These are phyloP conservation scores for Patiria miniata DNA, from an alignment of 35 echinoderm and acorn worm species.

Conservation along the genomic window DNA sequence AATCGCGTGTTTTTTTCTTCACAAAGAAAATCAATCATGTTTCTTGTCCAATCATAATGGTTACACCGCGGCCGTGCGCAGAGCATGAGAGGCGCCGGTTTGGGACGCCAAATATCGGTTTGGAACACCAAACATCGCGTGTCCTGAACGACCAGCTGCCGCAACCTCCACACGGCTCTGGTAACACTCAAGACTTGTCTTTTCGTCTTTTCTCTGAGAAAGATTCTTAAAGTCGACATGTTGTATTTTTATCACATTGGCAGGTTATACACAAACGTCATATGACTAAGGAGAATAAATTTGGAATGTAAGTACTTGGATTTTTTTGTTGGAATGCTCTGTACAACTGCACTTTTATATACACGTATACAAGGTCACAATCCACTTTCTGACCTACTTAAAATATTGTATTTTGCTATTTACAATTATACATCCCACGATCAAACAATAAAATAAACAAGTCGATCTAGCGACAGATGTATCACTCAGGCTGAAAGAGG, in stretches of 20 bases:
- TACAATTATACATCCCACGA: neutral
- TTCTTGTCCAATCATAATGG: no score
- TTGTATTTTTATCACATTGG: neutral
- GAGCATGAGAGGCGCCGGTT: no score
- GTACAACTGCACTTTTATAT: neutral
- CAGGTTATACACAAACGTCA: neutral
- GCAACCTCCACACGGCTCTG: no score
- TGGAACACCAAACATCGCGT: no score
- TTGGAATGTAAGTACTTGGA: neutral
- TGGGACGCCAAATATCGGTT: no score
- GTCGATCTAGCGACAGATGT: neutral
- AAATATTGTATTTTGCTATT: slow-evolving; percentile 26
- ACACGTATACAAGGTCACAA: neutral
- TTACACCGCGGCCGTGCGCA: no score
- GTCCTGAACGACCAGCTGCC: no score
- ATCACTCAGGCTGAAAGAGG: neutral
- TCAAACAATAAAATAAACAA: neutral
- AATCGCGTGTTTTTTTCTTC: no score
- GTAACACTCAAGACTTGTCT: no score
- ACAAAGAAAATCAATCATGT: no score
- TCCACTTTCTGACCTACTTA: neutral
- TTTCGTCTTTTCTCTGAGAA: neutral
- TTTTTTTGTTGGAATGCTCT: neutral
- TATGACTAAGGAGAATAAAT: neutral
- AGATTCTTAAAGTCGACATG: neutral